Base-by-base conservation (phyloP, 2,797 vertebrate genomes). In the Holocentrus rufus region DNA sequence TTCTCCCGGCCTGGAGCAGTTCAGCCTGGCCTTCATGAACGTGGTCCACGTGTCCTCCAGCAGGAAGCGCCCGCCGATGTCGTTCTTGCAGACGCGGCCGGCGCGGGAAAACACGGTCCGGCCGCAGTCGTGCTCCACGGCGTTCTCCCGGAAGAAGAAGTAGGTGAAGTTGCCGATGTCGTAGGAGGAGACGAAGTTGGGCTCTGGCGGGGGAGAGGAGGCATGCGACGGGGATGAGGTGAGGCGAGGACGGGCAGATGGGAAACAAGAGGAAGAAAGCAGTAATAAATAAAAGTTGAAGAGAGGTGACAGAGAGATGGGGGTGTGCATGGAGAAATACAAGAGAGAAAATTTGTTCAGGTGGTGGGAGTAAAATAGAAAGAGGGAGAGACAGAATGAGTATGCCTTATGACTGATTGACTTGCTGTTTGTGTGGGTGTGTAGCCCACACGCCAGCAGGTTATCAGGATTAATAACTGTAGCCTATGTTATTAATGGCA, bases 21-120 rank as follows among this genome's bases (percentile, higher is more conserved):
- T 98, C 22, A 99, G 92, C 11, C 98, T 91, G 8, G 97, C 96
- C 86, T 99, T 99, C 97, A 98, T 99, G 90, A 98, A 99, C 0
- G 98, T 99, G 72, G 98, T 99, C 98, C 98, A 99, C 0, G 98
- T 99, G 84, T 99, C 98, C 77, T 98, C 98, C 73, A 99, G 90
- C 46, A 99, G 94, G 60, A 99, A 99, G 3, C 97, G 95, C 0
- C 98, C 98, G 0, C 98, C 98, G 0, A 99, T 95, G 88, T 99
- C 98, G 0, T 99, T 99, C 87, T 98, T 98, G 85, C 98, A 99
- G 14, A 99, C 96, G 0, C 97, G 95, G 0, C 96, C 96, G 0
- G 95, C 96, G 1, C 98, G 94, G 31, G 98, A 99, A 88, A 98
- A 98, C 65, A 99, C 96, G 0, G 95, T 97, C 67, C 96, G 94